These are phyloP conservation scores for Pseudolycoriella hygida DNA, from an alignment of 2,888 invertebrate species.

Conservation along the genomic window DNA sequence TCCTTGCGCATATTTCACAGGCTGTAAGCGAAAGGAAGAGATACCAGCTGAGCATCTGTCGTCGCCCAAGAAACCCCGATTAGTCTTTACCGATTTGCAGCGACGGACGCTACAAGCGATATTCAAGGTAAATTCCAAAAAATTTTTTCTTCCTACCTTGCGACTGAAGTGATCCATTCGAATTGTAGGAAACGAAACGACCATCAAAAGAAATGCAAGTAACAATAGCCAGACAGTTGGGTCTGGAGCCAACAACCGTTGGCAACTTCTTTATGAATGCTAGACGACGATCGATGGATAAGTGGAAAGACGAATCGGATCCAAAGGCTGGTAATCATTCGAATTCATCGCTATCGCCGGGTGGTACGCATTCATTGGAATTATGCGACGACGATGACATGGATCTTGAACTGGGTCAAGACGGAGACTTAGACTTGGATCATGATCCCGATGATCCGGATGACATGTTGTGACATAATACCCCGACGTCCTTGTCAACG, in stretches of 20 bases:
- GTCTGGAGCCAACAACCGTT: slow-evolving; percentile 94
- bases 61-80: slow-evolving; percentile 97
- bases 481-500: slow-evolving; percentile 8
- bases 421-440: slow-evolving; percentile 22
- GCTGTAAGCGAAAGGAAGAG: slow-evolving; percentile 94
- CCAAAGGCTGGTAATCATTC: slow-evolving; percentile 15
- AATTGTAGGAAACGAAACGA: slow-evolving; percentile 86
- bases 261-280: slow-evolving; percentile 99
- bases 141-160: background rate
- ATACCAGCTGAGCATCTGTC: slow-evolving; percentile 62
- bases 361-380: slow-evolving; percentile 18
- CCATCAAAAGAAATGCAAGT: slow-evolving; percentile 99
- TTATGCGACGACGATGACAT: slow-evolving; percentile 25
- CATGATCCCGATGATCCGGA: slow-evolving; percentile 12
- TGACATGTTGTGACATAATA: slow-evolving; percentile 17
- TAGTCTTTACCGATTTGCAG: slow-evolving; percentile 99
- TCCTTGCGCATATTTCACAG: slow-evolving; percentile 30
- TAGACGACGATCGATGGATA: slow-evolving; percentile 91
- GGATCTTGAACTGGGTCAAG: slow-evolving; percentile 21
- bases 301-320: slow-evolving; percentile 76
- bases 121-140: slow-evolving; percentile 64
- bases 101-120: slow-evolving; percentile 99
- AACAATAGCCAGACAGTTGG: slow-evolving; percentile 94
- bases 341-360: slow-evolving; percentile 15
- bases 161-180: background rate